Evolutionary conservation across 2,888 invertebrate species (phyloP), one percentile per base, ranked within the genome.

Genomic region (Laothoe populi): DNA sequence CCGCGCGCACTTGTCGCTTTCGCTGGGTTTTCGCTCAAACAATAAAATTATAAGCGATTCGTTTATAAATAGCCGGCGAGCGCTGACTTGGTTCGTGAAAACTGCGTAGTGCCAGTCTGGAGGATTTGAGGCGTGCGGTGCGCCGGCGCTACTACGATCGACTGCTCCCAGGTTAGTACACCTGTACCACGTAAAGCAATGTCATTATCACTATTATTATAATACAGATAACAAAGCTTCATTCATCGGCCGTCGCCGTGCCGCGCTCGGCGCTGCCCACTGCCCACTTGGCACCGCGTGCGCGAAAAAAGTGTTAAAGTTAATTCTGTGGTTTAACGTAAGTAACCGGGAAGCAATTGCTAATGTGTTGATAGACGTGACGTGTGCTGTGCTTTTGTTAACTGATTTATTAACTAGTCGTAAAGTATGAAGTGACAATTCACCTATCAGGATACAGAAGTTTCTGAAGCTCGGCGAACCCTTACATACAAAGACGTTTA

Each of bases 31-130:
- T 88, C 82, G 87, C 82, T 84, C 79, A 88, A 92, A 92, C 90
- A 92, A 92, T 92, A 90, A 92, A 91, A 90, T 92, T 91, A 91
- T 92, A 91, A 87, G 86, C 88, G 83, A 79, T 81, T 72, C 75
- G 81, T 82, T 87, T 90, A 88, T 85, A 91, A 90, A 91, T 91
- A 91, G 86, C 79, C 66, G 76, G 76, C 75, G 78, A 74, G 82
- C 76, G 75, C 71, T 69, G 75, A 82, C 64, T 74, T 71, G 78
- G 77, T 71, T 72, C 69, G 75, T 73, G 71, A 71, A 70, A 77
- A 72, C 78, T 70, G 71, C 72, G 78, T 84, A 82, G 86, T 83
- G 81, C 79, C 76, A 73, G 79, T 82, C 81, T 84, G 87, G 88
- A 88, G 84, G 82, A 78, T 84, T 83, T 84, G 83, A 89, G 75